Base-by-base conservation (phyloP, 2,888 invertebrate genomes). In the Rhingia rostrata region DNA sequence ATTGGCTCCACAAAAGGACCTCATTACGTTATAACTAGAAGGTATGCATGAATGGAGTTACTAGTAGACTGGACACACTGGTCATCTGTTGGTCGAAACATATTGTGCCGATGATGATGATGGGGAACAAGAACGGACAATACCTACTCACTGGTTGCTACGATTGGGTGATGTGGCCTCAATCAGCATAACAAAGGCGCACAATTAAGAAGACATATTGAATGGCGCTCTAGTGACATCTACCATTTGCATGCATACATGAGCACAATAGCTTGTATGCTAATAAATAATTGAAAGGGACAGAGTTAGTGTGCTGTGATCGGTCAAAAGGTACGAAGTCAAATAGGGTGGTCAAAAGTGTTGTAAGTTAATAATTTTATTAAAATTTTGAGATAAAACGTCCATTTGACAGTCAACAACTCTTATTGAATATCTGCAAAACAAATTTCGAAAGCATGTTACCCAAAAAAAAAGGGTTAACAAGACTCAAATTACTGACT, bases 151-250 rank as follows among this genome's bases (percentile, higher is more conserved):
- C 37, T 35, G 56, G 61, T 49, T 67, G 56, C 63, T 47, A 69
- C 58, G 69, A 83, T 83, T 79, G 37, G 54, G 39, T 47, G 75
- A 77, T 77, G 75, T 66, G 53, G 49, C 58, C 66, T 70, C 84
- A 80, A 80, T 84, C 80, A 75, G 54, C 80, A 84, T 84, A 56
- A 84, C 84, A 84, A 84, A 75, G 60, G 84, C 54, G 39, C 64
- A 74, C 70, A 75, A 80, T 80, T 80, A 75, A 70, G 74, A 51
- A 80, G 69, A 69, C 74, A 66, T 63, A 73, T 70, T 80, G 61
- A 80, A 80, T 75, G 33, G 35, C 30, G 10, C 30, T 84, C 80
- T 41, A 69, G 43, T 60, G 64, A 45, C 63, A 56, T 83, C 43
- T 12, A 64, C 41, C 10, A 63, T 70, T 72, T 61, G 14, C 14